Base-by-base conservation (phyloP, 2,797 vertebrate genomes). In the Microhierax caerulescens region DNA sequence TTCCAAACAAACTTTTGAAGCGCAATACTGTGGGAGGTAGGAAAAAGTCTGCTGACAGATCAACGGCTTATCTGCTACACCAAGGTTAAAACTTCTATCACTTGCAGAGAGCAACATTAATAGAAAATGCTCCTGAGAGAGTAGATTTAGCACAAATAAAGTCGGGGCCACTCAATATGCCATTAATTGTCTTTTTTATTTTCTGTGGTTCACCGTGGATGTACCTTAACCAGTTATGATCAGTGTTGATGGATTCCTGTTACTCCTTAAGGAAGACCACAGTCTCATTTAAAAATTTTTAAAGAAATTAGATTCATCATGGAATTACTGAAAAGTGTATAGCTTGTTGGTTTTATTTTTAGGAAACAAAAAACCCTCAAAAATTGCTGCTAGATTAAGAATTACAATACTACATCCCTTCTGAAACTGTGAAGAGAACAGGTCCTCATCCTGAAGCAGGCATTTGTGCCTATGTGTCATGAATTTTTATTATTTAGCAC, bases 1-100 rank as follows among this genome's bases (percentile, higher is more conserved):
- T 98, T 98, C 98, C 98, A 98, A 98, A 98, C 98, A 98, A 98
- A 98, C 98, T 98, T 98, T 98, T 97, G 97, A 98, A 98, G 96
- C 95, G 37, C 96, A 96, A 95, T 98, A 95, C 97, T 98, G 97
- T 98, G 98, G 98, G 98, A 98, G 98, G 98, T 97, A 98, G 96
- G 96, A 95, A 92, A 97, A 98, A 96, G 96, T 97, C 97, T 96
- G 96, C 97, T 97, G 98, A 98, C 97, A 97, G 97, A 97, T 98
- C 98, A 98, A 97, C 75, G 92, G 95, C 92, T 98, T 98, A 96
- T 98, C 96, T 93, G 68, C 85, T 97, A 93, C 97, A 96, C 97
- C 94, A 93, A 97, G 96, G 97, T 97, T 98, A 97, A 97, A 97
- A 95, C 96, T 98, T 98, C 97, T 98, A 97, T 97, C 96, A 91